These are phyloP conservation scores for Bufotes viridis DNA, from an alignment of 2,797 vertebrate species.

Conservation along the genomic window DNA sequence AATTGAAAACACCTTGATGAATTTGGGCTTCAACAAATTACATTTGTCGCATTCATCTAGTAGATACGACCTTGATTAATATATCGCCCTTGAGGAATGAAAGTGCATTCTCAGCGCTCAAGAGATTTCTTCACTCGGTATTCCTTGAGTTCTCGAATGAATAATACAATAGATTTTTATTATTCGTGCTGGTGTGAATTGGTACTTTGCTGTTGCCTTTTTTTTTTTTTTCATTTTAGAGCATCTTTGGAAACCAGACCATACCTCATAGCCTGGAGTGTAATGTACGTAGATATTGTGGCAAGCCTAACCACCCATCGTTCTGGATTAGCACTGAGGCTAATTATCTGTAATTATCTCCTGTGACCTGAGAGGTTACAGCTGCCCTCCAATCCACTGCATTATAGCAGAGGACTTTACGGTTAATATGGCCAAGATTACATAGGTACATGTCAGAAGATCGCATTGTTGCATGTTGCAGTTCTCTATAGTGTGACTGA, in stretches of 20 bases:
- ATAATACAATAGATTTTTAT: conserved; percentile 18
- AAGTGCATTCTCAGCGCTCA: conserved; percentile 43
- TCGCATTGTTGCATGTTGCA: too few species aligned
- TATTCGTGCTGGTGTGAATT: not conserved
- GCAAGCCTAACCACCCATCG: not conserved
- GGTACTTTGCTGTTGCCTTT: not conserved
- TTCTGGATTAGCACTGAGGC: too few species aligned
- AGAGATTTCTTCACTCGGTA: conserved; percentile 24
- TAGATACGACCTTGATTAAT: conserved; percentile 50
- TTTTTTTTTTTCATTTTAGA: not conserved
- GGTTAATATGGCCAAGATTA: not conserved
- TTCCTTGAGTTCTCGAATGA: not conserved
- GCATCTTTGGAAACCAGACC: not conserved
- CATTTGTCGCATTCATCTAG: conserved; percentile 36
- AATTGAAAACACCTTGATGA: conserved; percentile 60
- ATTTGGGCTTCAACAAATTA: conserved; percentile 50
- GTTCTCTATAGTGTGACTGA: too few species aligned
- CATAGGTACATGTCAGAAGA: too few species aligned
- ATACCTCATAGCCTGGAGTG: not conserved
- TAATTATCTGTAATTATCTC: too few species aligned
- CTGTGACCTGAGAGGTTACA: too few species aligned
- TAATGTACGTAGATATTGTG: not conserved
- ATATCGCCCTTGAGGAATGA: conserved; percentile 46
- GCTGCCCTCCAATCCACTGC: too few species aligned
- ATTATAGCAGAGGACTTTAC: too few species aligned